Conservation (phyloP, 2,113 vertebrate genomes). For the Orcinus orca region DNA sequence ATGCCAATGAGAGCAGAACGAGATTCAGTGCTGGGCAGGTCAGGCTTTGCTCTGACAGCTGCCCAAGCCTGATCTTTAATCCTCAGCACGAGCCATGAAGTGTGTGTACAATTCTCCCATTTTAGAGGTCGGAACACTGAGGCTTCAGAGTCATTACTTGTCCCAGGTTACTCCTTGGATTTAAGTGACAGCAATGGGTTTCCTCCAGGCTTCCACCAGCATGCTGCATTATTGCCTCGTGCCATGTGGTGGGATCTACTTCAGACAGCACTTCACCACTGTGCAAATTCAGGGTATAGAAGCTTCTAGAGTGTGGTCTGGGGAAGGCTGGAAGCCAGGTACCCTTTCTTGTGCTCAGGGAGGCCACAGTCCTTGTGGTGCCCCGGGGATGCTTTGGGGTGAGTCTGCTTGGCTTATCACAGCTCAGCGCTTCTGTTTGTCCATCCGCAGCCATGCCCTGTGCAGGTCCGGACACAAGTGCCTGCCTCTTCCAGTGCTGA, state of each 20-base stretch:
- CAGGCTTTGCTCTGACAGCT: background rate
- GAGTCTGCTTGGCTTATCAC: too few relatives aligned
- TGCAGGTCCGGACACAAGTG: background rate
- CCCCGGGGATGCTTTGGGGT: rapidly evolving
- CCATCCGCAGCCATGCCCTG: background rate
- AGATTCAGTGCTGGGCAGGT: background rate
- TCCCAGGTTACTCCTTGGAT: background rate
- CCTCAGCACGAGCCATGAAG: background rate
- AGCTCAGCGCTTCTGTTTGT: background rate
- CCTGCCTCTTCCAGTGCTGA: background rate
- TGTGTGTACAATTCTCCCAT: background rate
- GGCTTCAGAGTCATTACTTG: background rate
- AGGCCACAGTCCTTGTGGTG: background rate
- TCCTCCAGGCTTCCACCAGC: background rate
- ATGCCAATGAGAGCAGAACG: background rate
- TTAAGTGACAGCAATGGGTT: rapidly evolving
- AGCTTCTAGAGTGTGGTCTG: background rate
- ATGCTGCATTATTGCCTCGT: background rate
- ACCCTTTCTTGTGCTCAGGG: rapidly evolving
- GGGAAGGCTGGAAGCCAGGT: background rate
- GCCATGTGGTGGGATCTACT: background rate
- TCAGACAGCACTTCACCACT: rapidly evolving
- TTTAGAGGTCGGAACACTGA: background rate
- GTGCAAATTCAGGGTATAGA: background rate
- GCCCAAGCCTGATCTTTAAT: background rate